Percentiles rank a stretch among this genome's conserved stretches.
Conservation (phyloP, 2,888 invertebrate genomes). For the Xylophagus ater region DNA sequence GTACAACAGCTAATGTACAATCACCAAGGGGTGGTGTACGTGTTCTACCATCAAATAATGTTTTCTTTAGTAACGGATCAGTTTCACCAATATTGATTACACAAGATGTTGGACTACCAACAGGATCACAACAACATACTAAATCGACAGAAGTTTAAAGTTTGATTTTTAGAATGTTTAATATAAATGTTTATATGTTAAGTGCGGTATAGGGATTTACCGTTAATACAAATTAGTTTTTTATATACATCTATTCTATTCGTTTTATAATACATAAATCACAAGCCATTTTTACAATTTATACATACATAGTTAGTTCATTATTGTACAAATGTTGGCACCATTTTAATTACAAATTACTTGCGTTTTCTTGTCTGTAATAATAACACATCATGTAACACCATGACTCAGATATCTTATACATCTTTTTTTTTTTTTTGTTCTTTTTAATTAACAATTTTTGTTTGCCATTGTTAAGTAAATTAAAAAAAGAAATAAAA, state of each 20-base stretch:
- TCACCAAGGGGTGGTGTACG: constrained; percentile 34
- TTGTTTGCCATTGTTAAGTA: too few relatives aligned
- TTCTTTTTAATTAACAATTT: too few relatives aligned
- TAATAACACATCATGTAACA: too few relatives aligned
- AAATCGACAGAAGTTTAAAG: constrained; percentile 38
- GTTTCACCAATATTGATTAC: constrained; percentile 24
- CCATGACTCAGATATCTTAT: too few relatives aligned
- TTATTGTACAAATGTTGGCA: too few relatives aligned
- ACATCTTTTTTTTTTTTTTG: too few relatives aligned
- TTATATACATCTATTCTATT: too few relatives aligned
- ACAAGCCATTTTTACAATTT: not conserved
- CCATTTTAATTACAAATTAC: too few relatives aligned
- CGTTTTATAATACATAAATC: constrained; percentile 1
- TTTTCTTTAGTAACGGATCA: constrained; percentile 21
- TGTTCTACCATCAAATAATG: constrained; percentile 30
- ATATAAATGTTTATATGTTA: not conserved
- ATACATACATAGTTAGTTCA: too few relatives aligned
- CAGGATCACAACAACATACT: constrained; percentile 27
- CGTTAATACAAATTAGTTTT: constrained; percentile 1
- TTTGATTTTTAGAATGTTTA: constrained; percentile 7
- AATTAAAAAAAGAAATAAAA: too few relatives aligned
- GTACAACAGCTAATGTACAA: constrained; percentile 17
- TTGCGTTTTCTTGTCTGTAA: too few relatives aligned
- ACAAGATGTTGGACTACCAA: constrained; percentile 36
- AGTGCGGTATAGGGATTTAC: constrained; percentile 3